phyloP scores from a whole-genome alignment of 2,797 vertebrate species.

The Taeniopygia guttata region DNA sequence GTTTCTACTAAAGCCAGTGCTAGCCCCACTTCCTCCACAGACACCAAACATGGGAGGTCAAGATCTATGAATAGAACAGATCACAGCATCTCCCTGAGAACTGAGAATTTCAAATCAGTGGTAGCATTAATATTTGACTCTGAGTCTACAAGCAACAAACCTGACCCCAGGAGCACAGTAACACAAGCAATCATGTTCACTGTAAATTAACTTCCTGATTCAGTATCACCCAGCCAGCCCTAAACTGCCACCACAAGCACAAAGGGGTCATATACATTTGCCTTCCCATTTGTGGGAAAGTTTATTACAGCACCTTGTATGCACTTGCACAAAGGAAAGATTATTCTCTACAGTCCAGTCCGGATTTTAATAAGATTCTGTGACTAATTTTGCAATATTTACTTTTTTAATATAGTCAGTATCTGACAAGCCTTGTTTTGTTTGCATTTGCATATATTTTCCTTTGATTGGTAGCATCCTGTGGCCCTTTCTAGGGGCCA shows the following conservation, averaged over 20 bases:
- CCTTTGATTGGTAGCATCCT: background rate
- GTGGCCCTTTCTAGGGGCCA: background rate
- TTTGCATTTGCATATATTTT: background rate
- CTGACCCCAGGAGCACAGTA: background rate
- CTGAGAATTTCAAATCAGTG: background rate
- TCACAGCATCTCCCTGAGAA: background rate
- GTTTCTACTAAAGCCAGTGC: background rate
- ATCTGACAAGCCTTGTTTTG: background rate
- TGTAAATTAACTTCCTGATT: background rate
- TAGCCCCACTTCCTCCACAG: background rate
- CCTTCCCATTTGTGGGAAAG: background rate
- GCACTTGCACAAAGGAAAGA: background rate
- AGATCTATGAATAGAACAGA: background rate
- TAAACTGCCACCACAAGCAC: background rate
- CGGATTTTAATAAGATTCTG: background rate
- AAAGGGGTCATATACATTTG: background rate
- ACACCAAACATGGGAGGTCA: background rate
- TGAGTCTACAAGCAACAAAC: background rate
- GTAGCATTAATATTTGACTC: background rate
- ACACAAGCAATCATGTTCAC: background rate
- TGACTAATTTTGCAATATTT: background rate
- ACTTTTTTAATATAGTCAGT: background rate
- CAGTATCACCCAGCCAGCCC: background rate
- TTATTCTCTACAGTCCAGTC: background rate
- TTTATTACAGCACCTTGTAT: background rate